Percentiles rank a stretch among this genome's conserved stretches.
These are phyloP conservation scores for Temnothorax unifasciatus DNA, from an alignment of 2,888 invertebrate genomes.

Conservation along the genomic window DNA sequence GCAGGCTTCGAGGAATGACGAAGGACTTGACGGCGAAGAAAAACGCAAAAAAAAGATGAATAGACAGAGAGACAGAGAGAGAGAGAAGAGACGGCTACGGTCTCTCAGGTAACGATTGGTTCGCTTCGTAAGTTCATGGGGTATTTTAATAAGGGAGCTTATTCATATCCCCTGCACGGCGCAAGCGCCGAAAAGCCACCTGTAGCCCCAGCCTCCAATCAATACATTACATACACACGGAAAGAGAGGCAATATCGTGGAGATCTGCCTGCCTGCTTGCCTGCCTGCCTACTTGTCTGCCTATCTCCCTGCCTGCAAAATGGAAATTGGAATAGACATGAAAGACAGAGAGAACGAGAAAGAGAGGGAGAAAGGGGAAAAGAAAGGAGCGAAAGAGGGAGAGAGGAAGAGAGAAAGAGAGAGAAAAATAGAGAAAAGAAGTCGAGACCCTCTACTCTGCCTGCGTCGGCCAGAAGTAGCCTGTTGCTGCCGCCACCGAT, in stretches of 20 bases:
- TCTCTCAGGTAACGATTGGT: conserved; percentile 71
- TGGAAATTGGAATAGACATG: conserved; percentile 65
- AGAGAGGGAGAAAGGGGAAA: background rate
- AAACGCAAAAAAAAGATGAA: too few species aligned
- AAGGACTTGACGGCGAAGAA: background rate
- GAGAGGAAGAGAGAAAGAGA: background rate
- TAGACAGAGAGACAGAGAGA: background rate
- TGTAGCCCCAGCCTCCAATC: conserved; percentile 85
- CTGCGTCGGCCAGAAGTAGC: conserved; percentile 68
- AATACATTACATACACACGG: conserved; percentile 81
- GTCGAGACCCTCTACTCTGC: conserved; percentile 50
- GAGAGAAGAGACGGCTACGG: background rate
- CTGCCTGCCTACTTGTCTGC: background rate
- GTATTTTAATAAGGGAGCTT: conserved; percentile 83
- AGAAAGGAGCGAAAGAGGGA: background rate
- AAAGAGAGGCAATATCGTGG: conserved; percentile 72
- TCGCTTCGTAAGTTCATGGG: conserved; percentile 69
- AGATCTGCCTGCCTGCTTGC: conserved; percentile 15
- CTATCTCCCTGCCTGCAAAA: conserved; percentile 57
- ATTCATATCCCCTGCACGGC: conserved; percentile 80
- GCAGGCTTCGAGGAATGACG: background rate
- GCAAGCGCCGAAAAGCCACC: conserved; percentile 84
- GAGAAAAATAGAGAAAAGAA: background rate
- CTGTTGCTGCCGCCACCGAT: conserved; percentile 71
- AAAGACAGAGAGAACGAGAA: background rate